Evolutionary conservation across 2,113 vertebrate species (phyloP), one percentile per base, ranked within the genome.

Genomic region (Cynopterus brachyotis): DNA sequence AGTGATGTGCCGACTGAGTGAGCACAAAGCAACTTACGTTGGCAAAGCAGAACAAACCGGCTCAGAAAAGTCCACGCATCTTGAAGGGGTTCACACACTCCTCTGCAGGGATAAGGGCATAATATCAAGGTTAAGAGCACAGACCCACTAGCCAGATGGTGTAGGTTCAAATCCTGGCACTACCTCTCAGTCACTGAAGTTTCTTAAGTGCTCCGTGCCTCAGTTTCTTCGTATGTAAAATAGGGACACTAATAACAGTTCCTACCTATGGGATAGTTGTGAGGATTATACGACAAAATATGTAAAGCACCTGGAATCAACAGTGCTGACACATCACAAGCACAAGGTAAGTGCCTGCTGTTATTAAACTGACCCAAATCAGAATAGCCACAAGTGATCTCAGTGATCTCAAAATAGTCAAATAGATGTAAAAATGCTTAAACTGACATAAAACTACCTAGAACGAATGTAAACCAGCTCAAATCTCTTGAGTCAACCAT

Each of bases 211-310:
- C 26, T 88, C 75, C 0, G 0, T 70, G 35, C 83, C 94, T 97
- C 96, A 47, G 73, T 90, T 83, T 96, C 45, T 78, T 62, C 79
- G 6, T 5, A 15, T 67, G 32, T 53, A 15, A 42, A 76, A 64
- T 15, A 17, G 83, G 6, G 40, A 26, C n/a, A 7, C 69, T 28
- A 47, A 24, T 32, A 72, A 9, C 1, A 5, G 24, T 55, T 45
- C 47, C 66, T 37, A 9, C 47, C n/a, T 67, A 60, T 16, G 15
- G 28, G n/a, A 37, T 4, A 26, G 40, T 35, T 37, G 17, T 24
- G 69, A 50, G 28, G 69, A 45, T 45, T 8, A 5, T 17, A 32
- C 4, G 20, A n/a, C 42, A 28, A 28, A 30, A 72, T 50, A 37
- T 0, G 0, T 16, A 11, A 55, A 57, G 42, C 24, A 5, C 37